Percentiles rank a stretch among this genome's conserved stretches.
Evolutionary conservation across 2,113 vertebrate genomes (phyloP).

Genomic region (Istiophorus platypterus): DNA sequence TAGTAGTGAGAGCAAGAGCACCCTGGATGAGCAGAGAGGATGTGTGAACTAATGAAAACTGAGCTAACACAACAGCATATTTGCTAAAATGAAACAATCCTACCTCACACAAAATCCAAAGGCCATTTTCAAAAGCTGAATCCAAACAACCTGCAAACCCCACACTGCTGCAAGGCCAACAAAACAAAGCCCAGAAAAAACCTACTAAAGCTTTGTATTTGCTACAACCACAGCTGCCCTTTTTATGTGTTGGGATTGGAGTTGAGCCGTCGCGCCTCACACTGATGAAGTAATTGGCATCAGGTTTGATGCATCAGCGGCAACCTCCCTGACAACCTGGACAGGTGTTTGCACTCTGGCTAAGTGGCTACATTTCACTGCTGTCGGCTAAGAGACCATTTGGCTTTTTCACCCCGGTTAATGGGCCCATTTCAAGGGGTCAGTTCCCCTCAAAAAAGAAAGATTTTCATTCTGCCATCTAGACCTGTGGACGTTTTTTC

Average conservation of each 20-base stretch:
- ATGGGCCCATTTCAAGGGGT: not conserved
- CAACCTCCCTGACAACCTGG: not conserved
- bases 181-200: too few species aligned
- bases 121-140: not conserved
- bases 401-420: too few species aligned
- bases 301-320: not conserved
- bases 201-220: not conserved
- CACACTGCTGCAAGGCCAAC: too few species aligned
- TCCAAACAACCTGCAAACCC: too few species aligned
- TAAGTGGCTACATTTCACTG: not conserved
- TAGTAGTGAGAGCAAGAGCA: constrained; percentile 34
- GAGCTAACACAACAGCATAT: accelerated
- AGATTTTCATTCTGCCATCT: too few species aligned
- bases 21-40: not conserved
- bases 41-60: too few species aligned
- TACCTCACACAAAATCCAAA: constrained; percentile 53
- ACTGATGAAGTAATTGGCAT: constrained; percentile 1
- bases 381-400: too few species aligned
- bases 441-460: too few species aligned
- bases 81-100: accelerated
- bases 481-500: too few species aligned
- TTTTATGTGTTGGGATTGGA: not conserved
- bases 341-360: constrained; percentile 17
- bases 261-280: not conserved
- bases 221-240: accelerated